A percentile compares a stretch with the other conserved stretches of the same genome.
phyloP scores from a whole-genome alignment of 2,113 vertebrate genomes.

The Atractosteus spatula region DNA sequence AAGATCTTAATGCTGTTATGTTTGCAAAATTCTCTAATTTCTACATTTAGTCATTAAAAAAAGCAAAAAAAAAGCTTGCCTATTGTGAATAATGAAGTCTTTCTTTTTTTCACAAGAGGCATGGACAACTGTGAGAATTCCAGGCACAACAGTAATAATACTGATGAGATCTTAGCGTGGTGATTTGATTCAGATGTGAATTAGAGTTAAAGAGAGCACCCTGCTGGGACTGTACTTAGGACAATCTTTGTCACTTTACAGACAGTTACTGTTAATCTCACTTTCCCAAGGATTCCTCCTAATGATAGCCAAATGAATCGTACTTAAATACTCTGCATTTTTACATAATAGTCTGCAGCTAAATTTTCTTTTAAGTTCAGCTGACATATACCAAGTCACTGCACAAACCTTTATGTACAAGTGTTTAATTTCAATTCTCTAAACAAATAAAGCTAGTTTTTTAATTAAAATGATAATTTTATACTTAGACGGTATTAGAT shows the following conservation, averaged over 20 bases:
- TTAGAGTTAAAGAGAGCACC: constrained; percentile 72
- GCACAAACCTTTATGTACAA: not conserved
- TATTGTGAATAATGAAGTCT: constrained; percentile 45
- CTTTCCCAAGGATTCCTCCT: constrained; percentile 60
- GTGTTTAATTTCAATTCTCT: too few relatives aligned
- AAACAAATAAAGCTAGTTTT: too few relatives aligned
- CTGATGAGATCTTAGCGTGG: constrained; percentile 72
- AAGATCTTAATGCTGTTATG: not conserved
- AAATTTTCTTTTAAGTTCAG: too few relatives aligned
- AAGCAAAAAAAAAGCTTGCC: constrained; percentile 18
- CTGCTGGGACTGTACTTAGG: constrained; percentile 63
- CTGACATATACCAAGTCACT: not conserved
- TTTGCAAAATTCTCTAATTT: constrained; percentile 16
- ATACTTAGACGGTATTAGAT: too few relatives aligned
- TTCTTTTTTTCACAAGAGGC: constrained; percentile 41
- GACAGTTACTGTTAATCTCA: constrained; percentile 69
- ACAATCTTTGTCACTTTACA: constrained; percentile 71
- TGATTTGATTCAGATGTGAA: constrained; percentile 67
- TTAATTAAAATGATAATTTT: too few relatives aligned
- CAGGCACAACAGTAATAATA: constrained; percentile 58
- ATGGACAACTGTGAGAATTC: constrained; percentile 49
- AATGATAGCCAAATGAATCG: constrained; percentile 49
- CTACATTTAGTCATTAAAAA: constrained; percentile 35
- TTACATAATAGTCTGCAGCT: too few relatives aligned
- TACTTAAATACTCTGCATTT: constrained; percentile 1